Percentiles rank a stretch among this genome's conserved stretches.
Conservation (phyloP, 2,113 vertebrate species). For the Jaculus jaculus region DNA sequence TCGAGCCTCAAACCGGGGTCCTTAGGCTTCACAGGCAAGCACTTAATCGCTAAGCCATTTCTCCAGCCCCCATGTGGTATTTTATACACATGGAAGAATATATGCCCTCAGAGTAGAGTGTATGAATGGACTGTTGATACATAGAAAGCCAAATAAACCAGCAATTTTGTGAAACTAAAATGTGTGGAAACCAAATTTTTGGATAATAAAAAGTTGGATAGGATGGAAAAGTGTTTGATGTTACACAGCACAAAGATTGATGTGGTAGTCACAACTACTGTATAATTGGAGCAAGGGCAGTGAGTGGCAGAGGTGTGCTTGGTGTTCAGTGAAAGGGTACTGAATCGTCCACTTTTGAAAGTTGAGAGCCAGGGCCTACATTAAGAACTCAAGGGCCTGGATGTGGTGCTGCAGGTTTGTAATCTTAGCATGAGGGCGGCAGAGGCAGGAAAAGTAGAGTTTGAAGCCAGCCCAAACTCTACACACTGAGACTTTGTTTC, state of each 20-base stretch:
- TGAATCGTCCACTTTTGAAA: not conserved
- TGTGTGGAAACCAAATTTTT: not conserved
- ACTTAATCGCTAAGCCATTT: too few relatives aligned
- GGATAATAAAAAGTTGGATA: not conserved
- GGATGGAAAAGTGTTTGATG: too few relatives aligned
- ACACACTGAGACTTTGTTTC: not conserved
- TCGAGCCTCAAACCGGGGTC: too few relatives aligned
- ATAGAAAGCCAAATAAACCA: not conserved
- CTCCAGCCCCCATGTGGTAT: too few relatives aligned
- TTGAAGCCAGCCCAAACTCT: not conserved
- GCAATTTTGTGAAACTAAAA: not conserved
- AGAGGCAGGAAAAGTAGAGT: not conserved
- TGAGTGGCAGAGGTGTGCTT: not conserved
- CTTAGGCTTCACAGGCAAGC: too few relatives aligned
- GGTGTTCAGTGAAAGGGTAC: not conserved
- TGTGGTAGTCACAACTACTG: not conserved
- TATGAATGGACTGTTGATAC: not conserved
- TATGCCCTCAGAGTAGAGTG: not conserved
- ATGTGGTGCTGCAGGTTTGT: not conserved
- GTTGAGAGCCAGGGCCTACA: not conserved
- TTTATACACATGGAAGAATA: not conserved
- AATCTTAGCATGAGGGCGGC: not conserved
- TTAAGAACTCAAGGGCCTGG: not conserved
- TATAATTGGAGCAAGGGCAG: not conserved
- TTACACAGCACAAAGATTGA: not conserved